These are phyloP conservation scores for Drosophila barbarae DNA, from an alignment of 2,888 invertebrate species.

Conservation along the genomic window DNA sequence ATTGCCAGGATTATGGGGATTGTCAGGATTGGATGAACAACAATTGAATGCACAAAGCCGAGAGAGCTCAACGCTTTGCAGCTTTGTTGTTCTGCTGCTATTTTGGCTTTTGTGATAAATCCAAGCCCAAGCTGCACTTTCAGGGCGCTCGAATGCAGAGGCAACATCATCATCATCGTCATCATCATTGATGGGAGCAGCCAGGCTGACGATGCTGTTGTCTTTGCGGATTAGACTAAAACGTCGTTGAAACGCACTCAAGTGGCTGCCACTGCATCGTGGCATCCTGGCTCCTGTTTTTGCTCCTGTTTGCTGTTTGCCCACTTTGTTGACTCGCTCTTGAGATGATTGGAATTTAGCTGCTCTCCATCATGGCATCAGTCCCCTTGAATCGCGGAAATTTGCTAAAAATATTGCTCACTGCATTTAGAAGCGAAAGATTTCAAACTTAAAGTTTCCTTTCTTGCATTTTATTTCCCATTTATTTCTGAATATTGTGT, in stretches of 20 bases:
- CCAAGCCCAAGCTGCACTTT: conserved; percentile 49
- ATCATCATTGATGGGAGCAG: conserved; percentile 9
- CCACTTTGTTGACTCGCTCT: conserved; percentile 25
- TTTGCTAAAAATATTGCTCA: neutral
- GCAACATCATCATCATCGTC: neutral
- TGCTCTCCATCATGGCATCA: neutral
- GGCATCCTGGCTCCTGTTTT: conserved; percentile 2
- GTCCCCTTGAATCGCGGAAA: neutral
- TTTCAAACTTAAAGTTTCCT: neutral
- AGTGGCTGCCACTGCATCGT: conserved; percentile 49
- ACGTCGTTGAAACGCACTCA: conserved; percentile 62
- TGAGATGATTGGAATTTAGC: conserved; percentile 34
- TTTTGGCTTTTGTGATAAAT: conserved; percentile 56
- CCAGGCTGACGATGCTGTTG: conserved; percentile 41
- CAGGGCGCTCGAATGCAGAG: conserved; percentile 34
- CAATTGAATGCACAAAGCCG: conserved; percentile 38
- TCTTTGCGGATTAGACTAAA: conserved; percentile 66
- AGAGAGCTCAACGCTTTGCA: conserved; percentile 29
- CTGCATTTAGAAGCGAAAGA: too few species aligned
- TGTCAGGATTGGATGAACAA: conserved; percentile 22
- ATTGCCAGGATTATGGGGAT: neutral
- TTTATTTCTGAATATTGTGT: neutral
- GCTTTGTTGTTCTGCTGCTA: conserved; percentile 33
- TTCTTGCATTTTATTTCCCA: neutral
- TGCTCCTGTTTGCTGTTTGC: conserved; percentile 11